Conservation (phyloP, 2,113 vertebrate genomes). For the Mobula hypostoma region DNA sequence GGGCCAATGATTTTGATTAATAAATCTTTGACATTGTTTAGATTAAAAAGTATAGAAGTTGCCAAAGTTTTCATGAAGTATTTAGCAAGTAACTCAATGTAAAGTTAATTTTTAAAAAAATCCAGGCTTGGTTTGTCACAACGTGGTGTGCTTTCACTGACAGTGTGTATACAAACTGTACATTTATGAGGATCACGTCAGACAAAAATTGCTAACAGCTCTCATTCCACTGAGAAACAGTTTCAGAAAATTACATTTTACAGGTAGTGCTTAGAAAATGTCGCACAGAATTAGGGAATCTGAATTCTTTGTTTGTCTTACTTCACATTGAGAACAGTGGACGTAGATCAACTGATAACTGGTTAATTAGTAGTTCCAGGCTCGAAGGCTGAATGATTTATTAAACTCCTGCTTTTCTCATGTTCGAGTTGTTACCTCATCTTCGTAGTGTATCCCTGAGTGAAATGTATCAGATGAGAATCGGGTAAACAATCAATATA, state of each 20-base stretch:
- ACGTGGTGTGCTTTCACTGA: neutral
- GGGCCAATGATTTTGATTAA: neutral
- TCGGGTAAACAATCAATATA: neutral
- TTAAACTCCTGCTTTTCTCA: too few species aligned
- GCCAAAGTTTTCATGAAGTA: neutral
- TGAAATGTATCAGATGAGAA: neutral
- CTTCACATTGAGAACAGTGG: too few species aligned
- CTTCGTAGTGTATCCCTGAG: neutral
- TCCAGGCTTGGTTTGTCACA: neutral
- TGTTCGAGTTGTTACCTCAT: neutral
- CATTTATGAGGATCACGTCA: neutral
- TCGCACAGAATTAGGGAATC: neutral
- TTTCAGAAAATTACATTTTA: too few species aligned
- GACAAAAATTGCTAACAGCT: neutral
- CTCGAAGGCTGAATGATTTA: neutral
- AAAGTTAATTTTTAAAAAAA: neutral
- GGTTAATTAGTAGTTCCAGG: neutral
- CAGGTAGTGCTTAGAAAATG: neutral
- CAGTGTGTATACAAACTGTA: neutral
- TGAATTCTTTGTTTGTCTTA: too few species aligned
- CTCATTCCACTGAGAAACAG: neutral
- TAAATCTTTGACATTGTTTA: neutral
- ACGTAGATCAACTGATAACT: neutral
- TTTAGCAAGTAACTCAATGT: neutral
- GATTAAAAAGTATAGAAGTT: neutral